These are phyloP conservation scores for Lacanobia oleracea DNA, from an alignment of 2,888 invertebrate species.

Conservation along the genomic window DNA sequence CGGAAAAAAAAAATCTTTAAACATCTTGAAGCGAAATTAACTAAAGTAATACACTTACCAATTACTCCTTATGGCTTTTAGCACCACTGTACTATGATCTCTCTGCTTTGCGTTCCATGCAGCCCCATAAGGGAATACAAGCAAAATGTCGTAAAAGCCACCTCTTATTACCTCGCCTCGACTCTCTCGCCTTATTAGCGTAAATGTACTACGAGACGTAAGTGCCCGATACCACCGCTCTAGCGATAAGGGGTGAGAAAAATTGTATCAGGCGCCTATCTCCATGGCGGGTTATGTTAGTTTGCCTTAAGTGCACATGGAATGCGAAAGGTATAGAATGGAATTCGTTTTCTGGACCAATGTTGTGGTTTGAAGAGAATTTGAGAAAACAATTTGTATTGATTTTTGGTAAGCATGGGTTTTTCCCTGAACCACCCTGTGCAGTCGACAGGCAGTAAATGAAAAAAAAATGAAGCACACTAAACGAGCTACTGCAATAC, in stretches of 20 bases:
- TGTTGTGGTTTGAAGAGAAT: neutral
- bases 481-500: neutral
- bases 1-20: no score
- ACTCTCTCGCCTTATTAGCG: constrained; percentile 43
- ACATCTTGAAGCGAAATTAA: neutral
- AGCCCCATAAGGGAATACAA: constrained; percentile 12
- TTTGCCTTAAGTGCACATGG: constrained; percentile 13
- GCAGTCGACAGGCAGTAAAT: neutral
- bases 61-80: constrained; percentile 2
- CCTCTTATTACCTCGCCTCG: constrained; percentile 27
- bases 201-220: constrained; percentile 39
- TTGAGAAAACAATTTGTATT: constrained; percentile 13
- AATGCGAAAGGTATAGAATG: constrained; percentile 21
- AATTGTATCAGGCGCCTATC: constrained; percentile 31
- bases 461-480: neutral
- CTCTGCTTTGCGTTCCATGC: neutral
- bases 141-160: constrained; percentile 47
- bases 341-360: constrained; percentile 12
- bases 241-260: constrained; percentile 31
- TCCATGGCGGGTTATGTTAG: neutral
- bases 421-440: constrained; percentile 9
- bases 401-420: constrained; percentile 11
- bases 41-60: neutral
- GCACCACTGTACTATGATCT: constrained; percentile 1
- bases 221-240: constrained; percentile 37